Evolutionary conservation across 2,888 invertebrate genomes (phyloP), one percentile per base, ranked within the genome.

Genomic region (Proisotoma minuta): DNA sequence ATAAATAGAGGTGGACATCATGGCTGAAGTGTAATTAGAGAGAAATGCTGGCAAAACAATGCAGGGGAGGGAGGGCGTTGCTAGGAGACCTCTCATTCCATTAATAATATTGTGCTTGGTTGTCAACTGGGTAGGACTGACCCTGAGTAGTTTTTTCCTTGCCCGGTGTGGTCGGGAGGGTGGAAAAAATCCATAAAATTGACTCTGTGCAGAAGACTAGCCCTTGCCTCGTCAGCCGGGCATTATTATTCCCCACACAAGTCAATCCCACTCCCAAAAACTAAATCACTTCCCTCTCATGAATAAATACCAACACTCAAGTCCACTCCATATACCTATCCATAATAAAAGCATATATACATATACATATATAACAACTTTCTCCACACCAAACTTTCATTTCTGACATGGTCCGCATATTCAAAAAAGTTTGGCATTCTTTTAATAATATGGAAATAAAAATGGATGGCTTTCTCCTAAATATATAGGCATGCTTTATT

Each of bases 101-200:
- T 20, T 12, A 47, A 12, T 47, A 20, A 47, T 34, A 15, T 34
- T 34, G 34, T 34, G 34, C 8, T n/a, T 34, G 34, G 34, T 34
- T 34, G 47, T 47, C n/a, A 47, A 20, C 47, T 18, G 47, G 20
- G 20, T 47, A 18, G n/a, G 47, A 20, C 12, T 47, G 47, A 47
- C 47, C n/a, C 12, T 18, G 47, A 47, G 34, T 34, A 8, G 47
- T 47, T 47, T 47, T 47, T 47, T 47, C 15, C 34, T 15, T 34
- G 8, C 34, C 8, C 23, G 49, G n/a, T n/a, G 49, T 22, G 20
- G 49, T 50, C 24, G 28, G 53, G 57, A 53, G 57, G 58, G 48
- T 56, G 50, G 47, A 66, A 68, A 66, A 69, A 69, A 69, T 69
- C 69, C 59, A 69, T 69, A 69, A 60, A 66, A 69, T 69, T 66